Evolutionary conservation across 2,113 vertebrate genomes (phyloP).

Genomic region (Phyllostomus discolor): DNA sequence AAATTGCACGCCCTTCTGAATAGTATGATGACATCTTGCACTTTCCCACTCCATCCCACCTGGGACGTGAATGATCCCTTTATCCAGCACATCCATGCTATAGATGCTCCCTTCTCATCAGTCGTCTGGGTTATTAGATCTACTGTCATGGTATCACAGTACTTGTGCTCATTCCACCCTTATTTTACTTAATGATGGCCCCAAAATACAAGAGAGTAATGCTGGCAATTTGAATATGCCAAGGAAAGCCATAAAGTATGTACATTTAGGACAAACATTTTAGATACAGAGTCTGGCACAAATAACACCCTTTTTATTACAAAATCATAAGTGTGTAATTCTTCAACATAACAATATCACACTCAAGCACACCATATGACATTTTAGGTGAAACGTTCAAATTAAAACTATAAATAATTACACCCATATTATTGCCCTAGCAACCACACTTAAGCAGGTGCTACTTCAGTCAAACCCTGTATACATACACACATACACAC

Average conservation of each 20-base stretch:
- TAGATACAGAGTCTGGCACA: too few species aligned
- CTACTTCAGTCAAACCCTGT: too few species aligned
- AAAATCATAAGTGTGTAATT: too few species aligned
- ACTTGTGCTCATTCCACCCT: background rate
- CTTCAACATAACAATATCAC: too few species aligned
- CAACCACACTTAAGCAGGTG: background rate
- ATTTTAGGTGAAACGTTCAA: too few species aligned
- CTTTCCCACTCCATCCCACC: background rate
- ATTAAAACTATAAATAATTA: too few species aligned
- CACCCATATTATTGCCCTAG: too few species aligned
- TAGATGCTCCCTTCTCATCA: too few species aligned
- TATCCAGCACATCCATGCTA: background rate
- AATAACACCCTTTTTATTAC: too few species aligned
- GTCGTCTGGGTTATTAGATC: background rate
- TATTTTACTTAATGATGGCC: background rate
- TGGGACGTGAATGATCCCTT: background rate
- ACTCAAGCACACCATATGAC: too few species aligned
- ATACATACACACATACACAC: background rate
- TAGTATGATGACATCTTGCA: background rate
- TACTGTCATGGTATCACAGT: too few species aligned
- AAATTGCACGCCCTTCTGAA: background rate
- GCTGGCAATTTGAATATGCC: background rate
- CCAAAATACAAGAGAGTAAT: background rate
- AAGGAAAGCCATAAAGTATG: background rate
- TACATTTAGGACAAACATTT: background rate